Conservation (phyloP, 2,888 invertebrate genomes). For the Mantis religiosa region DNA sequence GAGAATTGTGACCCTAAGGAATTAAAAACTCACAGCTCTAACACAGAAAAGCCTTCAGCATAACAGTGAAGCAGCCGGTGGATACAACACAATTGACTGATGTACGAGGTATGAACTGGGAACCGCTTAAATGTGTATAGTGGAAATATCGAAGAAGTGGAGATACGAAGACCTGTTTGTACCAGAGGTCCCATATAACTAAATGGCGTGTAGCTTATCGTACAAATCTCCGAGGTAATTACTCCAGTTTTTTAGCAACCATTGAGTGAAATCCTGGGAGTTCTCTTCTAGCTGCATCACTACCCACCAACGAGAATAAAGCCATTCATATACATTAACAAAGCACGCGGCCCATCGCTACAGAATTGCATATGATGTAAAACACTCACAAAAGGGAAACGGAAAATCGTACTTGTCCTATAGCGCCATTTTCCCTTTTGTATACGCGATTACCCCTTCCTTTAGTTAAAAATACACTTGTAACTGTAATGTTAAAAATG, state of each 20-base stretch:
- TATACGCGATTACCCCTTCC: neutral
- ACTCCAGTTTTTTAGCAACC: neutral
- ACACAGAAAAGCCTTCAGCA: no score
- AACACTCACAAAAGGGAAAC: neutral
- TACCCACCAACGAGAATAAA: neutral
- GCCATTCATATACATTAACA: neutral
- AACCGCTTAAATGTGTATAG: no score
- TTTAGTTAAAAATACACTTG: neutral
- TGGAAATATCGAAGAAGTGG: no score
- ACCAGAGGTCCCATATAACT: no score
- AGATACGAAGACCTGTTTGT: no score
- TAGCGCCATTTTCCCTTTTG: neutral
- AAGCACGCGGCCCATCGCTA: neutral
- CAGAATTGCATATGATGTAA: neutral
- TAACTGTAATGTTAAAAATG: neutral
- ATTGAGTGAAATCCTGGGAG: neutral
- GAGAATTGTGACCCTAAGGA: no score
- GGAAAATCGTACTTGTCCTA: neutral
- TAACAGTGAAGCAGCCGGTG: no score
- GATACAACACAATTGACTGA: no score
- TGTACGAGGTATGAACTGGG: no score
- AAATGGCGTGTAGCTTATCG: neutral
- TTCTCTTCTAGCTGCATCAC: neutral
- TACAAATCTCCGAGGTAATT: neutral
- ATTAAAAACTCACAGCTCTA: no score